phyloP scores from a whole-genome alignment of 2,113 vertebrate species.

The Pseudonaja textilis region DNA sequence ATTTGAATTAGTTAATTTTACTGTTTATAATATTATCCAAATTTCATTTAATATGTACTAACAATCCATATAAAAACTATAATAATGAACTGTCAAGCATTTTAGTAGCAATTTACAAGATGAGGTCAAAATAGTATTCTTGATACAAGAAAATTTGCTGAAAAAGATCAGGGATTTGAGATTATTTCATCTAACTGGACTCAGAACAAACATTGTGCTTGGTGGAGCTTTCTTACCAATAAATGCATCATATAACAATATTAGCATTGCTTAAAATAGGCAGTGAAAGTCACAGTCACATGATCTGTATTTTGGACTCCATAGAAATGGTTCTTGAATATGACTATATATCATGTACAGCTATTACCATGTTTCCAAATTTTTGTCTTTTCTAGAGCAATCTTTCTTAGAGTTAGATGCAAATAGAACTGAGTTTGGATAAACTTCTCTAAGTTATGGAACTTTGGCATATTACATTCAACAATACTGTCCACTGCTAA shows the following conservation, averaged over 20 bases:
- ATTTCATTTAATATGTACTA: background rate
- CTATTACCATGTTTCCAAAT: background rate
- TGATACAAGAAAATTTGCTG: background rate
- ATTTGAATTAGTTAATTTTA: background rate
- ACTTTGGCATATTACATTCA: background rate
- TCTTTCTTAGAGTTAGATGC: background rate
- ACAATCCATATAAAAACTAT: background rate
- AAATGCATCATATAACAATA: background rate
- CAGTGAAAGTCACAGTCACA: background rate
- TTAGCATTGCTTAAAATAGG: background rate
- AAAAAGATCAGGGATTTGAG: background rate
- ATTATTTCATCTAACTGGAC: background rate
- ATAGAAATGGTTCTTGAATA: background rate
- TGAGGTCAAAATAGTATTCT: constrained; percentile 12
- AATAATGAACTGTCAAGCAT: background rate
- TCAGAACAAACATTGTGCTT: background rate
- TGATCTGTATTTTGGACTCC: background rate
- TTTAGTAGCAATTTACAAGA: background rate
- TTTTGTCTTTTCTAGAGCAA: background rate
- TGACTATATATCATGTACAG: background rate
- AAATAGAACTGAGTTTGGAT: background rate
- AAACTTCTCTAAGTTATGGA: constrained; percentile 4
- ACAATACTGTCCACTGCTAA: background rate
- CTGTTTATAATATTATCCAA: background rate
- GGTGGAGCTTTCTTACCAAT: background rate